Evolutionary conservation across 2,797 vertebrate species (phyloP), one percentile per base, ranked within the genome.

Genomic region (Rallus crepitans): DNA sequence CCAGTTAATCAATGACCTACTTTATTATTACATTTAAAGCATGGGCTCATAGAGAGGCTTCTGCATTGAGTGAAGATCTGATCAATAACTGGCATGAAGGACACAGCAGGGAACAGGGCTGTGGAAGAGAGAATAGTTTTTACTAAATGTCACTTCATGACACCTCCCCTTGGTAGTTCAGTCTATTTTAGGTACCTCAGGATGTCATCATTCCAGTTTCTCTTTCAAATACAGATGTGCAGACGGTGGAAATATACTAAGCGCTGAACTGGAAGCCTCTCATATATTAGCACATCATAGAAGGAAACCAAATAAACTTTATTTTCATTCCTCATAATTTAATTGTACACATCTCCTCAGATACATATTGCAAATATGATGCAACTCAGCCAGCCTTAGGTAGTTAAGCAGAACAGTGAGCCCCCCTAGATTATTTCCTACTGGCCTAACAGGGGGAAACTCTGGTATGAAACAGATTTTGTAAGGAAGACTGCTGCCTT

Each of bases 21-120:
- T 97, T 97, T 97, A 95, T 94, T 80, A 95, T 81, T 93, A 87
- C 82, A 94, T 94, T 91, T 92, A 72, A 96, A 93, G 90, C 68
- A 63, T 15, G 30, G 52, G 35, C 94, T 95, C 83, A 92, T 21
- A 92, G 77, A 94, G 89, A 82, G 20, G 66, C 92, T 91, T 91
- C 94, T 96, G 90, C 93, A 71, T 93, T 5, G 19, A 89, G 83
- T 33, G 92, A 90, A 87, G 65, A 69, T 64, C 47, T 72, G 82
- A 97, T 97, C 96, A 94, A 97, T 98, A 97, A 80, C 7, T 37
- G 70, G 90, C 91, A 95, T 95, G 90, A 91, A 96, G 91, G 89
- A 92, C 91, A 85, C 3, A 24, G 79, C 91, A 95, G 97, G 94
- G 89, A 95, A 88, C 60, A 71, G 81, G 48, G 64, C 39, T 93